Percentiles rank a stretch among this genome's conserved stretches.
These are phyloP conservation scores for Pollachius pollachius DNA, from an alignment of 2,113 vertebrate genomes.

Conservation along the genomic window DNA sequence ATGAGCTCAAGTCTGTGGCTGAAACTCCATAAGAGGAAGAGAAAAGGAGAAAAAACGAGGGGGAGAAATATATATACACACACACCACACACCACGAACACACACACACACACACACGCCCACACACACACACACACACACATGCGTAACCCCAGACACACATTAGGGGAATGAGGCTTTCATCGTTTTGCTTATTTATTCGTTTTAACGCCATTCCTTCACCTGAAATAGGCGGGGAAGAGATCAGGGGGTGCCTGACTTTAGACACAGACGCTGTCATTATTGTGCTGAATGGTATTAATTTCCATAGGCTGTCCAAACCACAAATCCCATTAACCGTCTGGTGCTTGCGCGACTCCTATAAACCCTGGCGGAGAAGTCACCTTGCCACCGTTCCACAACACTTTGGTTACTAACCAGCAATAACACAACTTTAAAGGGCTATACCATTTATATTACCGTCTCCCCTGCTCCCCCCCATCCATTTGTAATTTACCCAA, in stretches of 20 bases:
- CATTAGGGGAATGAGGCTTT: not conserved
- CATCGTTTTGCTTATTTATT: not conserved
- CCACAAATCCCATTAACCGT: slow-evolving; percentile 20
- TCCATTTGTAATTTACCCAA: not conserved
- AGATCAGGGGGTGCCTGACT: slow-evolving; percentile 3
- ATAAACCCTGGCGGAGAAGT: not conserved
- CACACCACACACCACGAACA: not conserved
- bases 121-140: slow-evolving; percentile 2
- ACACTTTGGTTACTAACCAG: not conserved
- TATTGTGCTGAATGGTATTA: slow-evolving; percentile 7
- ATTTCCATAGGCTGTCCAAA: slow-evolving; percentile 17
- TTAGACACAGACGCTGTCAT: slow-evolving; percentile 7
- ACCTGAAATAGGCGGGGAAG: slow-evolving; percentile 13
- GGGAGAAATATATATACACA: not conserved
- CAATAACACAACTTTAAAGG: not conserved
- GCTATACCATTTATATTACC: not conserved
- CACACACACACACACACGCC: no score
- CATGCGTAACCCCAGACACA: not conserved
- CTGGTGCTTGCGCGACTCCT: not conserved
- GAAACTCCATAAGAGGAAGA: slow-evolving; percentile 11
- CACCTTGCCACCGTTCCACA: slow-evolving; percentile 7
- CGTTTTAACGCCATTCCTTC: not conserved
- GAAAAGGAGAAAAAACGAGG: not conserved
- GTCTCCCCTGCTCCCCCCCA: not conserved
- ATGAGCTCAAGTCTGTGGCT: slow-evolving; percentile 17